These are phyloP conservation scores for Enteromius fasciolatus DNA, from an alignment of 2,797 vertebrate genomes.

Conservation along the genomic window DNA sequence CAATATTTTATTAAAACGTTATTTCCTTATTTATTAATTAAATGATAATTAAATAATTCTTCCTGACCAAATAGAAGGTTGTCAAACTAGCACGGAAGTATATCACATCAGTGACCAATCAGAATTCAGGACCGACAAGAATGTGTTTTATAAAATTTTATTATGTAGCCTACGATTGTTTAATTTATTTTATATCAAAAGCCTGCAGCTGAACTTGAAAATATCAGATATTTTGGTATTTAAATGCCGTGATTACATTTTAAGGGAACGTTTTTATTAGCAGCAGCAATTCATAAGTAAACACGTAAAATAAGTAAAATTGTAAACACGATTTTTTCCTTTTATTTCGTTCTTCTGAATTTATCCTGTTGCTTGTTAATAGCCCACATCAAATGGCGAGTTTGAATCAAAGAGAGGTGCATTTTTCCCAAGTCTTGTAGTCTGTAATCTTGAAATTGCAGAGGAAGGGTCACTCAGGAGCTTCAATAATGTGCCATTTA, in stretches of 20 bases:
- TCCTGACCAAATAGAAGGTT: background rate
- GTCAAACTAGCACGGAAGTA: background rate
- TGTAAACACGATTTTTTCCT: background rate
- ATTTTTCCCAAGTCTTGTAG: conserved; percentile 23
- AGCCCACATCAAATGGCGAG: background rate
- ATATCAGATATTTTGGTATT: background rate
- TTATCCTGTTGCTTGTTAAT: conserved; percentile 35
- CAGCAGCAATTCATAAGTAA: background rate
- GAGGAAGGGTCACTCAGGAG: conserved; percentile 16
- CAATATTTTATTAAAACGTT: background rate
- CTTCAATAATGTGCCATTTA: conserved; percentile 56
- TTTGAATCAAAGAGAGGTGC: background rate
- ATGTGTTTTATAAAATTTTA: background rate
- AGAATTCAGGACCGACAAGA: background rate
- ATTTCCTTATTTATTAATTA: background rate
- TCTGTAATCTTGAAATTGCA: conserved; percentile 48
- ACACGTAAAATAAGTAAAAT: too few relatives aligned
- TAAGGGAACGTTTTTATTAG: background rate
- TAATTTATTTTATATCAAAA: background rate
- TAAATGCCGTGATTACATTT: background rate
- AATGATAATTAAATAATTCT: background rate
- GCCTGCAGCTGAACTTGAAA: background rate
- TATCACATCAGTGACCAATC: background rate
- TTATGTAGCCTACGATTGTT: background rate
- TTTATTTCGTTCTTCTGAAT: conserved; percentile 32